Evolutionary conservation across 1,140 invertebrate genomes (phyloP), one percentile per base, ranked within the genome.

Genomic region (Drosophila nigromelanica): DNA sequence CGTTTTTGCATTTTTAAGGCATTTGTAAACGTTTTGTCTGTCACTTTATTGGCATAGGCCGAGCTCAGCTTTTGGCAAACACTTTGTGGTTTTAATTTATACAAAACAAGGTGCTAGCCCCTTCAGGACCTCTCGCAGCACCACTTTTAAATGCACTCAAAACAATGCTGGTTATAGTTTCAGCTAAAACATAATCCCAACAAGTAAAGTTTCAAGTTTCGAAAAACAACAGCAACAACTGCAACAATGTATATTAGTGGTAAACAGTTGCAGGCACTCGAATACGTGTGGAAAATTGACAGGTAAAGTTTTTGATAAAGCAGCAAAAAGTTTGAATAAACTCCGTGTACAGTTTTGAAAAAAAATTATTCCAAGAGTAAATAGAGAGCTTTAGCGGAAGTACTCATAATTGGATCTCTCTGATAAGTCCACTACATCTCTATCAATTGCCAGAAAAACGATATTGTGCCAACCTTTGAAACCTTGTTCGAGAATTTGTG

Each of bases 161-260:
- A 27, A 33, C 30, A 87, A 78, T 87, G 81, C 82, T 71, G 78
- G 74, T 82, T 87, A 86, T 68, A 79, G 69, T 69, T 69, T n/a
- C 39, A 52, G 24, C 63, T 33, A 55, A 63, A 60, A 58, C 63
- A 76, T 74, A 80, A 85, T 72, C 76, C 76, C 51, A 63, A 80
- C 76, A 68, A 67, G 66, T 45, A 76, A 86, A 86, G 77, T 85
- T 83, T 86, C 15, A 5, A 35, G 5, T 7, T 15, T 12, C 37
- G 48, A 14, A 4, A 4, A 21, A 58, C 12, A 50, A 63, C 10
- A 64, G 30, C 21, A 66, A 47, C 11, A 48, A 58, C 24, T 33
- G 48, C 45, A 21, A 27, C 27, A 54, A 12, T 35, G 33, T 35
- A 35, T 35, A 35, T 35, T 35, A 35, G 33, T 35, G 33, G 8